These are phyloP conservation scores for Coelopa frigida DNA, from an alignment of 1,140 invertebrate genomes.

Conservation along the genomic window DNA sequence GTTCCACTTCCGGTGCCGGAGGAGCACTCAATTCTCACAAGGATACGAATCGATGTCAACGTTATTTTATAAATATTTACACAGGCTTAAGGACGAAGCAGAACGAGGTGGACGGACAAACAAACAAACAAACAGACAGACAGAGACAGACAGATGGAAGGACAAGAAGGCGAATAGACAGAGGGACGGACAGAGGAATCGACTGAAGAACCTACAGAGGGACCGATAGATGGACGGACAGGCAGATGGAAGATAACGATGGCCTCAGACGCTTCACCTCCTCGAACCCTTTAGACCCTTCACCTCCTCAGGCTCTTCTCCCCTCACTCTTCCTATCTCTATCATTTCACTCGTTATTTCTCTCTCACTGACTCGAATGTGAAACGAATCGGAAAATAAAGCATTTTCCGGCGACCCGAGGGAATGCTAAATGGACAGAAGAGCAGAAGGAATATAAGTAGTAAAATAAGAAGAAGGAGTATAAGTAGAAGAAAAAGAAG, in stretches of 20 bases:
- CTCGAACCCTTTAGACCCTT: neutral
- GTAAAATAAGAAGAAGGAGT: no score
- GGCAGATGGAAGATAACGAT: conserved; percentile 3
- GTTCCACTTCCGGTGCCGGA: no score
- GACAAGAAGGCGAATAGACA: neutral
- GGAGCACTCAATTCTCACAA: no score
- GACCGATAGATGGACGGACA: neutral
- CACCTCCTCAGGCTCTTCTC: neutral
- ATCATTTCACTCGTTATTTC: neutral
- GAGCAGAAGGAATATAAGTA: no score
- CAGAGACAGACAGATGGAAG: neutral
- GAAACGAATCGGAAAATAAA: neutral
- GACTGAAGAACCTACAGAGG: conserved; percentile 9
- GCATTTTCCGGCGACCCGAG: neutral
- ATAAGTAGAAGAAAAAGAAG: no score
- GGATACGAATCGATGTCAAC: no score
- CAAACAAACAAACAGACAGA: no score
- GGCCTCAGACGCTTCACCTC: neutral
- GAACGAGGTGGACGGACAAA: no score
- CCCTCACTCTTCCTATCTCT: neutral
- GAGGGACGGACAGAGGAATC: neutral
- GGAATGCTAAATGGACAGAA: no score
- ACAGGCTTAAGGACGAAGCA: no score
- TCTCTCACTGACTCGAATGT: neutral
- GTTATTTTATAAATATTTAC: no score